Conservation (phyloP, 2,888 invertebrate species). For the Acanthoscelides obtectus region DNA sequence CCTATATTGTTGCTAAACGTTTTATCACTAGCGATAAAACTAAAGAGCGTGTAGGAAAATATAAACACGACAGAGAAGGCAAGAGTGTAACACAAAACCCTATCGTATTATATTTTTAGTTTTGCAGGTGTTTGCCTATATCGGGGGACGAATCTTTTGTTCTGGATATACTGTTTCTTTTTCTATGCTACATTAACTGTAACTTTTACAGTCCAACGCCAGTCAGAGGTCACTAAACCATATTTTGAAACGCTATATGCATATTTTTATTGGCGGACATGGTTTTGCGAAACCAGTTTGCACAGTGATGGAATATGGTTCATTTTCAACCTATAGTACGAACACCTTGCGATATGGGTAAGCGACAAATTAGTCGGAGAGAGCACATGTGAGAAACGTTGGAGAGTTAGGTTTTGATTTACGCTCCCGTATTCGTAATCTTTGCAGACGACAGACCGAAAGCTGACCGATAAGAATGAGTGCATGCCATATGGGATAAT, state of each 20-base stretch:
- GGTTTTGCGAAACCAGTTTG: background rate
- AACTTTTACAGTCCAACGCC: slow-evolving; percentile 9
- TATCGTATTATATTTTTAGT: slow-evolving; percentile 9
- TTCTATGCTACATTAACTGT: slow-evolving; percentile 16
- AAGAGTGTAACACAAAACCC: slow-evolving; percentile 1
- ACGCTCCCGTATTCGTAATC: too few relatives aligned
- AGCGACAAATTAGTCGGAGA: too few relatives aligned
- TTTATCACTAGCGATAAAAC: background rate
- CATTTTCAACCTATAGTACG: too few relatives aligned
- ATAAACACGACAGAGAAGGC: slow-evolving; percentile 3
- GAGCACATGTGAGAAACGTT: too few relatives aligned
- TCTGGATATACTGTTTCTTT: slow-evolving; percentile 14
- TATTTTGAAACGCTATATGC: background rate
- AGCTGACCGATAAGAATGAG: too few relatives aligned
- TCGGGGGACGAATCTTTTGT: slow-evolving; percentile 12
- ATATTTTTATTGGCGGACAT: background rate
- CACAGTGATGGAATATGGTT: background rate
- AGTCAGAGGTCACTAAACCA: background rate
- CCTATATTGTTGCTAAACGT: background rate
- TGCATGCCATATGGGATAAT: too few relatives aligned
- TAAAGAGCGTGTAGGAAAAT: background rate
- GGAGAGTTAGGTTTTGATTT: too few relatives aligned
- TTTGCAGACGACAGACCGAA: too few relatives aligned
- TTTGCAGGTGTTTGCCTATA: slow-evolving; percentile 12
- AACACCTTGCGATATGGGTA: too few relatives aligned